Evolutionary conservation across 2,888 invertebrate genomes (phyloP), one percentile per base, ranked within the genome.

Genomic region (Antheraea assamensis): DNA sequence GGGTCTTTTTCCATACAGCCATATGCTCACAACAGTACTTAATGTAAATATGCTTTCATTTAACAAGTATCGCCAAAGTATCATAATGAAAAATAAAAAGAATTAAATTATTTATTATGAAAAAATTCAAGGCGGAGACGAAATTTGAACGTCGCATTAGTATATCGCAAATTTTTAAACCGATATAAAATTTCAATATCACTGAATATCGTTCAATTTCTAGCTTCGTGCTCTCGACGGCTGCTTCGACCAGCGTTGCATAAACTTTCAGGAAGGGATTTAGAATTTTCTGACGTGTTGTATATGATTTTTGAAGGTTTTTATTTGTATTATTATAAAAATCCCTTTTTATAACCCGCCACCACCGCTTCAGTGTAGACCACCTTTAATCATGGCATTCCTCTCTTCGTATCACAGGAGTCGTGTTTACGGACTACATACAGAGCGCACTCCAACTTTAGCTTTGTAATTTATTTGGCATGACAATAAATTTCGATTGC

Each of bases 91-190:
- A 58, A 58, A 58, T 7, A 13, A 7, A n/a, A 55, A n/a, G n/a
- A 3, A n/a, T 55, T 55, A 55, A n/a, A n/a, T 21, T 10, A 58
- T 24, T 15, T 61, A 15, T 27, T 61, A 13, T 13, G 15, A 2
- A 61, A 61, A 10, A 55, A 55, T n/a, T 19, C 52, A 17, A 61
- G 15, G 27, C 27, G 61, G 15, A 61, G 61, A 15, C 4, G 17
- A 64, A 64, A 30, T 24, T 24, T 71, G 71, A 72, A 75, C 61
- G 74, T 74, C 70, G 35, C 71, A 74, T 75, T 78, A 76, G 47
- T 70, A 68, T 21, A 47, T 70, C 70, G 21, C 70, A 70, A 70
- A 73, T 70, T 70, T 58, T 71, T 71, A 71, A 68, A 55, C 66
- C 64, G 64, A 52, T 71, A 68, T 71, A 42, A 55, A 71, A 68